phyloP scores from a whole-genome alignment of 2,113 vertebrate genomes.

The Eulacestoma nigropectus region DNA sequence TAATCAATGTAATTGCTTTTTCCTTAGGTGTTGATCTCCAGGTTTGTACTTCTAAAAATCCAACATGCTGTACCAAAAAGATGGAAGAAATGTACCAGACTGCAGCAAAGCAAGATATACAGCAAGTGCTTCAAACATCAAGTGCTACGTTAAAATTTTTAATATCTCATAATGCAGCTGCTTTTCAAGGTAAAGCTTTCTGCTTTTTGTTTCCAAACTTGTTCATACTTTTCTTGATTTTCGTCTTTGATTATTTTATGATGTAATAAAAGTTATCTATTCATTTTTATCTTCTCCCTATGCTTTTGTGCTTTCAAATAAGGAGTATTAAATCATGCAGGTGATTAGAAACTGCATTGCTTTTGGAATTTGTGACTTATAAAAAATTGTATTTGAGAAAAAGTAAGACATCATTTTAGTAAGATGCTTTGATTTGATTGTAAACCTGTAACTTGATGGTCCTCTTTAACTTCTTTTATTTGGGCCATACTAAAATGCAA shows the following conservation, averaged over 20 bases:
- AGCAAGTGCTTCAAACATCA: conserved; percentile 81
- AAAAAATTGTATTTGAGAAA: neutral
- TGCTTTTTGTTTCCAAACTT: neutral
- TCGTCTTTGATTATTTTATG: neutral
- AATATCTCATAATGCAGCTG: conserved; percentile 80
- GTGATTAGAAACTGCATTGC: neutral
- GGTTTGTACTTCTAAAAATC: conserved; percentile 77
- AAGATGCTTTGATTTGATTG: neutral
- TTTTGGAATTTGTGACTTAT: neutral
- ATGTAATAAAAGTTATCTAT: neutral
- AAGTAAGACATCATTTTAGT: neutral
- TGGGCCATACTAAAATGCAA: neutral
- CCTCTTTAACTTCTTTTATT: neutral
- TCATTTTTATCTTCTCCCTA: neutral
- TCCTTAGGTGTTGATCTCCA: conserved; percentile 82
- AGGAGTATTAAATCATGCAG: neutral
- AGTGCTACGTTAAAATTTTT: conserved; percentile 80
- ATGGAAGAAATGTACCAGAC: conserved; percentile 85
- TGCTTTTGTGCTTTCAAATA: neutral
- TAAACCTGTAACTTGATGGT: neutral
- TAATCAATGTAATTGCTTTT: neutral
- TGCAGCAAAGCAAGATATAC: conserved; percentile 78
- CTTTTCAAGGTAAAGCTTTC: conserved; percentile 84
- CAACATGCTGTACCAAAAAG: conserved; percentile 86
- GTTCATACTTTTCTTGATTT: neutral